These are phyloP conservation scores for Trachelus tabidus DNA, from an alignment of 2,888 invertebrate genomes.

Conservation along the genomic window DNA sequence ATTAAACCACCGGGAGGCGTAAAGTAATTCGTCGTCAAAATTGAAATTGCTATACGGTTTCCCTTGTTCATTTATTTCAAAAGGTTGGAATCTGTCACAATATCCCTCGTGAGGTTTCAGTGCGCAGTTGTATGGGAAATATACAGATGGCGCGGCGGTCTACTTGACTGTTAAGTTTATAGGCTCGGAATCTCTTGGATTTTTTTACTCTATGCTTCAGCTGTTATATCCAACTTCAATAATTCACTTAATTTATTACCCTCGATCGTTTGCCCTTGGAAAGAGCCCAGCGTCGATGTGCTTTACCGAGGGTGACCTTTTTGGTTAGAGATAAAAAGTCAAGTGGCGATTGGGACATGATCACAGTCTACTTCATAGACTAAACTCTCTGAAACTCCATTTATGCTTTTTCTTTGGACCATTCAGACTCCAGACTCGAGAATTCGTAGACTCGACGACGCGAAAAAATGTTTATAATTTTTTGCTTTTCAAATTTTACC, in stretches of 20 bases:
- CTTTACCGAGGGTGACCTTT: neutral
- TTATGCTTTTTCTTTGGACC: neutral
- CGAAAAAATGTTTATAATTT: neutral
- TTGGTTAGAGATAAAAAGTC: neutral
- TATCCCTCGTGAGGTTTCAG: neutral
- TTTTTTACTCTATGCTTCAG: neutral
- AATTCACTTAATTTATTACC: neutral
- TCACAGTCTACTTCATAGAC: neutral
- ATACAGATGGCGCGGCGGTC: neutral
- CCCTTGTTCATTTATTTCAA: neutral
- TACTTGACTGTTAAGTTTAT: too few relatives aligned
- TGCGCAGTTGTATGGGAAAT: neutral
- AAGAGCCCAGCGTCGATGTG: neutral
- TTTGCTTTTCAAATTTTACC: neutral
- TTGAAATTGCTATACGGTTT: neutral
- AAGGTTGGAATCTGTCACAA: neutral
- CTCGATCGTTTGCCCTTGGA: neutral
- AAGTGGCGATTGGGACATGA: neutral
- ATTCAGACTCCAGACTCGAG: neutral
- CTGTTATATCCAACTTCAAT: neutral
- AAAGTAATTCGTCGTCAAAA: constrained; percentile 31
- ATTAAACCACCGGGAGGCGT: constrained; percentile 41
- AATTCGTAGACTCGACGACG: too few relatives aligned
- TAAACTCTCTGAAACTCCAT: neutral
- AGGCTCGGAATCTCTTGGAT: neutral